These are phyloP conservation scores for Drosophila bocqueti DNA, from an alignment of 1,140 invertebrate species.

Conservation along the genomic window DNA sequence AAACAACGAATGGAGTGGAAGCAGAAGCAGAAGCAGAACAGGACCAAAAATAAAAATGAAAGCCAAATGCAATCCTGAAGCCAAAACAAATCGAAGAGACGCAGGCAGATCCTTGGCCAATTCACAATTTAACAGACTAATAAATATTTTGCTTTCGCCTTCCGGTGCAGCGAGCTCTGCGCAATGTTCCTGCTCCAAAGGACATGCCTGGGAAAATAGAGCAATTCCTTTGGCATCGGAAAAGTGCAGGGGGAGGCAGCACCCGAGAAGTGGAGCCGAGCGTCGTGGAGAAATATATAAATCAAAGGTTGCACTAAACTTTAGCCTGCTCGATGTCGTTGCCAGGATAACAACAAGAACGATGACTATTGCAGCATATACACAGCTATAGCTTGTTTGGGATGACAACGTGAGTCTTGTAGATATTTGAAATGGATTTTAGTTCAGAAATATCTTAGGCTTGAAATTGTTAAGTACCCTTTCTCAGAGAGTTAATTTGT, in stretches of 20 bases:
- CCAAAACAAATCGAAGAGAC: constrained; percentile 50
- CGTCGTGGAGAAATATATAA: constrained; percentile 68
- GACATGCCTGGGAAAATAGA: constrained; percentile 69
- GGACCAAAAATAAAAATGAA: constrained; percentile 29
- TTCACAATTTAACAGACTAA: constrained; percentile 85
- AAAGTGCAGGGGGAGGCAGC: constrained; percentile 16
- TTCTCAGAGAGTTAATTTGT: not conserved
- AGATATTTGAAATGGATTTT: not conserved
- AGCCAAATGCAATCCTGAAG: constrained; percentile 15
- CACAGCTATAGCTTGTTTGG: constrained; percentile 1
- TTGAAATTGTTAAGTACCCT: too few species aligned
- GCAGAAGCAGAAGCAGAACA: not conserved
- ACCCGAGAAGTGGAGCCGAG: constrained; percentile 4
- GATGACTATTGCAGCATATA: constrained; percentile 51
- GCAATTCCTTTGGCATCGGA: constrained; percentile 63
- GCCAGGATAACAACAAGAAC: constrained; percentile 78
- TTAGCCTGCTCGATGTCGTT: constrained; percentile 82
- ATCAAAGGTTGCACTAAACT: constrained; percentile 84
- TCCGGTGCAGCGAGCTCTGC: constrained; percentile 62
- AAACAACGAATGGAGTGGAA: constrained; percentile 40
- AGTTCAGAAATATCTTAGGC: not conserved
- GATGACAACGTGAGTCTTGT: constrained; percentile 12
- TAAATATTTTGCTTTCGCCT: constrained; percentile 82
- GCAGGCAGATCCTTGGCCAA: constrained; percentile 56
- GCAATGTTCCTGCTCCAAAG: constrained; percentile 35